A percentile compares a stretch with the other conserved stretches of the same genome.
phyloP scores from a whole-genome alignment of 2,888 invertebrate species.

The Abscondita cerata region DNA sequence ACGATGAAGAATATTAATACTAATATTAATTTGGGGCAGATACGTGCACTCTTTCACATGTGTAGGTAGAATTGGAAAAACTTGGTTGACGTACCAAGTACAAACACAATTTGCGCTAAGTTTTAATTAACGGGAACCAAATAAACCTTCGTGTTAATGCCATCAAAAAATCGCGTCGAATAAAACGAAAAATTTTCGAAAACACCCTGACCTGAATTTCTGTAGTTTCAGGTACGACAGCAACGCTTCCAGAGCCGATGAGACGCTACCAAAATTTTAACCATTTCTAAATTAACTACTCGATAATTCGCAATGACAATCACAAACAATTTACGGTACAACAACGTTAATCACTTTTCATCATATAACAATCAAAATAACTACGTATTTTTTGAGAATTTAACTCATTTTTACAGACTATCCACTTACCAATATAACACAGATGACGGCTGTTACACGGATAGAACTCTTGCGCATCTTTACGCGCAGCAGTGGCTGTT shows the following conservation, averaged over 20 bases:
- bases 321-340: conserved; percentile 35
- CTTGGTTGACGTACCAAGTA: not conserved
- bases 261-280: conserved; percentile 54
- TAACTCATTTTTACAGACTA: conserved; percentile 50
- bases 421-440: conserved; percentile 63
- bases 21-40: conserved; percentile 1
- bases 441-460: conserved; percentile 64
- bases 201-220: conserved; percentile 48
- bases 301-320: conserved; percentile 52
- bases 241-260: conserved; percentile 44
- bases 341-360: conserved; percentile 27
- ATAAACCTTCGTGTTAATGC: not conserved
- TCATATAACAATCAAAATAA: conserved; percentile 45
- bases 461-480: conserved; percentile 55
- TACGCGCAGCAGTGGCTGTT: conserved; percentile 48
- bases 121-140: not conserved
- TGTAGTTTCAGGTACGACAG: conserved; percentile 21
- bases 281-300: conserved; percentile 54
- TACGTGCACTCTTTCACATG: conserved; percentile 1
- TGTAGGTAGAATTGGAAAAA: conserved; percentile 1
- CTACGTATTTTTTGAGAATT: conserved; percentile 52
- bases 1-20: not conserved
- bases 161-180: not conserved
- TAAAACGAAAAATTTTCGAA: conserved; percentile 10
- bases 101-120: too few relatives aligned